Evolutionary conservation across 2,888 invertebrate species (phyloP).

Genomic region (Metalampra italica): DNA sequence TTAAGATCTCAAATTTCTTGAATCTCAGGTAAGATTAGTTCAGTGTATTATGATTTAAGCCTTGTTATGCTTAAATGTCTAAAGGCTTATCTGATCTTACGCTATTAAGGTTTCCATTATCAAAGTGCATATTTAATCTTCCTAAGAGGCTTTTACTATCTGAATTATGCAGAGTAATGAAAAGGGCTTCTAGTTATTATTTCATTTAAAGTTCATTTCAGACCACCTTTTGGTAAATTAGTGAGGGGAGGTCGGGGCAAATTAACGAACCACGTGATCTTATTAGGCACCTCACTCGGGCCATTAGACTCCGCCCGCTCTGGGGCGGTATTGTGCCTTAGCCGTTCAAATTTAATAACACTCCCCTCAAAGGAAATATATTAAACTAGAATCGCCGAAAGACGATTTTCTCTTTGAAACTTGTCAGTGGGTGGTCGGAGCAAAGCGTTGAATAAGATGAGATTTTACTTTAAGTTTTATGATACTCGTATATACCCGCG

Average conservation of each 20-base stretch:
- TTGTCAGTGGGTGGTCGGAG: background rate
- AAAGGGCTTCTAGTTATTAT: conserved; percentile 29
- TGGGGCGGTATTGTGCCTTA: conserved; percentile 32
- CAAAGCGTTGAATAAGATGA: background rate
- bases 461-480: too few relatives aligned
- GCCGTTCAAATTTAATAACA: conserved; percentile 42
- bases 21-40: too few relatives aligned
- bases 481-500: too few relatives aligned
- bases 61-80: too few relatives aligned
- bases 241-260: conserved; percentile 32
- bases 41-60: too few relatives aligned
- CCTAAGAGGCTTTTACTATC: background rate
- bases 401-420: background rate
- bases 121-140: background rate
- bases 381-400: conserved; percentile 8
- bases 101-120: too few relatives aligned
- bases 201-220: conserved; percentile 37
- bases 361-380: conserved; percentile 20
- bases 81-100: too few relatives aligned
- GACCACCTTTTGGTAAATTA: conserved; percentile 40
- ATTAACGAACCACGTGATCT: conserved; percentile 56
- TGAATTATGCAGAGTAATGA: conserved; percentile 15
- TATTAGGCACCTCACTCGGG: conserved; percentile 50
- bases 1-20: too few relatives aligned
- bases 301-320: conserved; percentile 34